A percentile compares a stretch with the other conserved stretches of the same genome.
Evolutionary conservation across 2,797 vertebrate species (phyloP).

Genomic region (Nannoperca obscura): DNA sequence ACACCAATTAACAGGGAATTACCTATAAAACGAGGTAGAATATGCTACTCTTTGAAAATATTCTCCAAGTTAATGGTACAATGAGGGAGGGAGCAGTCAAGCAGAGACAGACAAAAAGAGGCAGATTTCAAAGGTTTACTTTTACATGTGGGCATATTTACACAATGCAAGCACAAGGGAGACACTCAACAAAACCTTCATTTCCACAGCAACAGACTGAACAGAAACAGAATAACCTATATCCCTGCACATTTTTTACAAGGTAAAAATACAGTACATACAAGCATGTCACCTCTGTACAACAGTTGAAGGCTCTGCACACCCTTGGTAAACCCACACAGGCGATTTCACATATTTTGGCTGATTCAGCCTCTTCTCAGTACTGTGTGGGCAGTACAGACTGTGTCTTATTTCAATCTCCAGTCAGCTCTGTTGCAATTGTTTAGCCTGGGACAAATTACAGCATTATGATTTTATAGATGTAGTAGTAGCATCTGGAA

Average conservation of each 20-base stretch:
- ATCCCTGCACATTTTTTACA: neutral
- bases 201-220: conserved; percentile 4
- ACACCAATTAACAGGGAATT: conserved; percentile 10
- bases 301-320: neutral
- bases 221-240: neutral
- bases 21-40: conserved; percentile 9
- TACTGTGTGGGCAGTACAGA: neutral
- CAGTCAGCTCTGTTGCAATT: neutral
- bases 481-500: too few species aligned
- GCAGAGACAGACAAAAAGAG: neutral
- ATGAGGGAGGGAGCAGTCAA: conserved; percentile 6
- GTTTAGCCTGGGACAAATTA: neutral
- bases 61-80: conserved; percentile 24
- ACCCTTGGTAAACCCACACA: neutral
- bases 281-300: neutral
- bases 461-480: neutral
- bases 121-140: neutral
- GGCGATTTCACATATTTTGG: neutral
- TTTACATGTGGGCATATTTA: neutral
- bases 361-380: conserved; percentile 8
- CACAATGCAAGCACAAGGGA: neutral
- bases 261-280: neutral
- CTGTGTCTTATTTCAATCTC: neutral
- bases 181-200: neutral
- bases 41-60: conserved; percentile 3